Conservation (phyloP, 2,797 vertebrate species). For the Hyperoplus immaculatus region DNA sequence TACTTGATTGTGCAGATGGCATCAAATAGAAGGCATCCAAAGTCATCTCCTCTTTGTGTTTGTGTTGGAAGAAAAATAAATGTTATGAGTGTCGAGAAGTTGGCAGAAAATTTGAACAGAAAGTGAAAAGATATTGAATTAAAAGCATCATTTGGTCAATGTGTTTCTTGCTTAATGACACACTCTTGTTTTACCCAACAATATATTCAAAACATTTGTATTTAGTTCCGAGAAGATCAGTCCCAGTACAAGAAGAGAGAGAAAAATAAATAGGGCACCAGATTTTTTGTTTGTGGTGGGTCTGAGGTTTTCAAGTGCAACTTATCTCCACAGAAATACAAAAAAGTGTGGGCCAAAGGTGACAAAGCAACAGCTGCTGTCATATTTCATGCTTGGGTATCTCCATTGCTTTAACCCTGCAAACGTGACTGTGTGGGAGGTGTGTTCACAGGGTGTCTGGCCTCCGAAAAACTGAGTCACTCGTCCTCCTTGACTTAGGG, state of each 20-base stretch:
- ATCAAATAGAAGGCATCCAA: slow-evolving; percentile 14
- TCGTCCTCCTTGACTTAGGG: slow-evolving; percentile 24
- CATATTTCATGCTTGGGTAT: slow-evolving; percentile 41
- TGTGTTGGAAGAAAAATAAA: not conserved
- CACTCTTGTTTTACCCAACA: not conserved
- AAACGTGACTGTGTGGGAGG: slow-evolving; percentile 50
- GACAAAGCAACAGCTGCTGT: slow-evolving; percentile 48
- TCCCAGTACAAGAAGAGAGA: not conserved
- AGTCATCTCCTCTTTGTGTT: slow-evolving; percentile 24
- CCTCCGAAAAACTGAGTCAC: slow-evolving; percentile 50
- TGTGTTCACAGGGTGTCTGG: slow-evolving; percentile 23
- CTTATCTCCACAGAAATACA: slow-evolving; percentile 10
- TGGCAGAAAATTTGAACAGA: not conserved
- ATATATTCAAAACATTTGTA: not conserved
- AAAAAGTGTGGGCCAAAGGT: slow-evolving; percentile 29
- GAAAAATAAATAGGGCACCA: not conserved
- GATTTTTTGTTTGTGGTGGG: not conserved
- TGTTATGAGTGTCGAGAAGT: not conserved
- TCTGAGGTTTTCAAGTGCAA: not conserved
- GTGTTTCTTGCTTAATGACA: not conserved
- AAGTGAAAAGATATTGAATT: not conserved
- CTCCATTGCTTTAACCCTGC: slow-evolving; percentile 34
- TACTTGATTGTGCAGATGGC: slow-evolving; percentile 22
- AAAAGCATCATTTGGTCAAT: not conserved
- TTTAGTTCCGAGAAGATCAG: not conserved